A percentile compares a stretch with the other conserved stretches of the same genome.
Evolutionary conservation across 2,888 invertebrate species (phyloP).

Genomic region (Parnassius mnemosyne): DNA sequence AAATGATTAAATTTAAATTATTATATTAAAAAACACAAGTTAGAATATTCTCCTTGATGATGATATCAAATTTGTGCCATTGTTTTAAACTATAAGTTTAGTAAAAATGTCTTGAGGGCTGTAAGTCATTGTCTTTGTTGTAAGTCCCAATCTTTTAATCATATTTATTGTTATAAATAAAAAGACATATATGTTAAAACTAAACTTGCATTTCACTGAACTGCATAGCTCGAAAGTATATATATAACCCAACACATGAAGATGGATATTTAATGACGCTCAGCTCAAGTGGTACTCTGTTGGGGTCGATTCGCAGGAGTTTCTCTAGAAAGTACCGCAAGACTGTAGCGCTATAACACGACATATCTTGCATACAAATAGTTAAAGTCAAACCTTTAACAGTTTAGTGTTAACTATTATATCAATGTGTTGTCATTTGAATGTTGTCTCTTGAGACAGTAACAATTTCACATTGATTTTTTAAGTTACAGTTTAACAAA

Average conservation of each 20-base stretch:
- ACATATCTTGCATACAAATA: conserved; percentile 76
- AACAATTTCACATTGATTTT: conserved; percentile 45
- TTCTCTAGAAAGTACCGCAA: conserved; percentile 79
- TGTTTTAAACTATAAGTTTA: too few relatives aligned
- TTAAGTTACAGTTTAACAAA: conserved; percentile 37
- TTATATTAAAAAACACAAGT: too few relatives aligned
- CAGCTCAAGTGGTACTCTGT: conserved; percentile 43
- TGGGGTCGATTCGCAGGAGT: conserved; percentile 61
- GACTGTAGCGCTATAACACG: conserved; percentile 61
- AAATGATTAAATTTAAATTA: too few relatives aligned
- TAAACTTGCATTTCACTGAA: conserved; percentile 19
- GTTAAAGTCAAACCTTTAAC: conserved; percentile 52
- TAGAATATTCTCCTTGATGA: too few relatives aligned
- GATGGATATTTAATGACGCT: conserved; percentile 48
- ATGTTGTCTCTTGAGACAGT: conserved; percentile 68
- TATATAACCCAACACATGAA: conserved; percentile 46
- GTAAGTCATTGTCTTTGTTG: too few relatives aligned
- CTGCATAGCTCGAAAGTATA: conserved; percentile 28
- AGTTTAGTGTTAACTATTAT: conserved; percentile 57
- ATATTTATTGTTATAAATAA: neutral
- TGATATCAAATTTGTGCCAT: too few relatives aligned
- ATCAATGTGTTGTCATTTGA: conserved; percentile 61
- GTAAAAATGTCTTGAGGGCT: too few relatives aligned
- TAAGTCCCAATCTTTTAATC: too few relatives aligned
- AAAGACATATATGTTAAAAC: neutral